Evolutionary conservation across 2,797 vertebrate genomes (phyloP).

Genomic region (Okamejei kenojei): DNA sequence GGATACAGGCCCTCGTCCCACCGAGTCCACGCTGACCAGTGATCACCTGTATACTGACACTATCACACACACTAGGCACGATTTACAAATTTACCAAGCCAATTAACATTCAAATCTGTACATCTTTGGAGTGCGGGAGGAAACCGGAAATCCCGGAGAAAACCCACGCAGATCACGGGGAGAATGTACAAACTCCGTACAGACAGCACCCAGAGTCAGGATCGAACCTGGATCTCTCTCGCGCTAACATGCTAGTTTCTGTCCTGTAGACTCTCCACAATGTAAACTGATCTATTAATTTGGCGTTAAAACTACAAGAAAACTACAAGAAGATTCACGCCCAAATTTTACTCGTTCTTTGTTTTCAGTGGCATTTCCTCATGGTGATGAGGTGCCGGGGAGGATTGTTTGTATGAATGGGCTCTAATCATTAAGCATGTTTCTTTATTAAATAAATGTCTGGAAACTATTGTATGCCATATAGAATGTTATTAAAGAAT

Average conservation of each 20-base stretch:
- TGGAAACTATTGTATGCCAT: background rate
- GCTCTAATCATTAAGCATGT: background rate
- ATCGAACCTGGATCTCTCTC: too few species aligned
- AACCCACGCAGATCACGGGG: too few species aligned
- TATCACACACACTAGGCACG: too few species aligned
- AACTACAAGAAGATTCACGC: background rate
- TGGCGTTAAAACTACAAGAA: background rate
- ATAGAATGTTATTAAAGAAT: background rate
- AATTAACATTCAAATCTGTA: too few species aligned
- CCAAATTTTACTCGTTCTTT: background rate
- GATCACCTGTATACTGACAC: too few species aligned
- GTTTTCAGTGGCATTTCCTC: background rate
- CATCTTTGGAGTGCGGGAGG: too few species aligned
- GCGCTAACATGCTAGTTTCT: background rate
- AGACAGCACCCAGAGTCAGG: too few species aligned
- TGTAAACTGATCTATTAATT: background rate
- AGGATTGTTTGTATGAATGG: background rate
- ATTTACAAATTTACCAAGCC: too few species aligned
- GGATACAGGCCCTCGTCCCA: too few species aligned
- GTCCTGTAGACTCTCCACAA: background rate
- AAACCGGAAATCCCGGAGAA: too few species aligned
- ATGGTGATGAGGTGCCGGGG: background rate
- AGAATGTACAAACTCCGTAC: too few species aligned
- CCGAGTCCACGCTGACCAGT: too few species aligned
- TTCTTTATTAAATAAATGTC: background rate